A percentile compares a stretch with the other conserved stretches of the same genome.
Conservation (phyloP, 2,888 invertebrate species). For the Ashinkailepas kermadecensis region DNA sequence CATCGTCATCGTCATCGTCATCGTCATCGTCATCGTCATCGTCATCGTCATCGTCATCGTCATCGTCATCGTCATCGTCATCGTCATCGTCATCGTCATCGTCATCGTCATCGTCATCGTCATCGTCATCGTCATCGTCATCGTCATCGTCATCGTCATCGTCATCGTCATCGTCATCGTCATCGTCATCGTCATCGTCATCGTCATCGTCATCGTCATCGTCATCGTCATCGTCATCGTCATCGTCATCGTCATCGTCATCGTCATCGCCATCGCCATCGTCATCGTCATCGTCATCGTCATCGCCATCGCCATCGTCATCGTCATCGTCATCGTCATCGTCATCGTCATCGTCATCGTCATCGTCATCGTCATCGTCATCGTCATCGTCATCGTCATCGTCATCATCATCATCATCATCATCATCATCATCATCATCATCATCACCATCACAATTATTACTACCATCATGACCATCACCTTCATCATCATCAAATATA, state of each 20-base stretch:
- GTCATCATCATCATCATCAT: neutral
- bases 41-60: slow-evolving; percentile 14
- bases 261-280: neutral
- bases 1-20: slow-evolving; percentile 14
- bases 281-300: neutral
- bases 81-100: slow-evolving; percentile 14
- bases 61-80: slow-evolving; percentile 14
- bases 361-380: neutral
- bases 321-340: neutral
- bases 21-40: slow-evolving; percentile 14
- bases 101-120: slow-evolving; percentile 14
- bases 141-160: slow-evolving; percentile 14
- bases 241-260: neutral
- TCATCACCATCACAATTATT: neutral
- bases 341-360: neutral
- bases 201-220: slow-evolving; percentile 14
- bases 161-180: slow-evolving; percentile 14
- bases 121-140: slow-evolving; percentile 14
- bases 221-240: slow-evolving; percentile 12
- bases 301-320: neutral
- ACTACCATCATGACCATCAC: too few species aligned
- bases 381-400: neutral
- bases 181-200: slow-evolving; percentile 14
- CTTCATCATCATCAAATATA: too few species aligned
- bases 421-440: slow-evolving; percentile 17